These are phyloP conservation scores for Lota lota DNA, from an alignment of 2,113 vertebrate genomes.

Conservation along the genomic window DNA sequence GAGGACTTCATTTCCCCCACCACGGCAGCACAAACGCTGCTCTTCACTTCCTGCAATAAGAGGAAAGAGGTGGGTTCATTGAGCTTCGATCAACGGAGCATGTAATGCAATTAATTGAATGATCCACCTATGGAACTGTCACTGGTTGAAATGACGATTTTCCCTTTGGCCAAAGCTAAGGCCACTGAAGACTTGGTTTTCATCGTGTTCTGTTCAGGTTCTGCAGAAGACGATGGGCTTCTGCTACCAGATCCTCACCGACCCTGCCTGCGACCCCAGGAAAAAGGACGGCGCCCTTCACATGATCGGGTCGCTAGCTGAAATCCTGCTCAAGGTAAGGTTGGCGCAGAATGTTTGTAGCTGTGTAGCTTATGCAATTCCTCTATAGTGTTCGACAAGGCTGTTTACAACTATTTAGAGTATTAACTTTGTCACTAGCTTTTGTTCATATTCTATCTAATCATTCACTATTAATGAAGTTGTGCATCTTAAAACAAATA, in stretches of 20 bases:
- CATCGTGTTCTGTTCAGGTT: slow-evolving; percentile 71
- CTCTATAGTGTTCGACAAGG: no score
- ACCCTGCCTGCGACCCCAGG: slow-evolving; percentile 88
- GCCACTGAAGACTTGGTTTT: not conserved
- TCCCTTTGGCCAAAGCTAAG: not conserved
- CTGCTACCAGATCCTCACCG: slow-evolving; percentile 97
- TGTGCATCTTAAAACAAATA: no score
- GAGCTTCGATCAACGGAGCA: not conserved
- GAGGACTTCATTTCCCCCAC: slow-evolving; percentile 99
- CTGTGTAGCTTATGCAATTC: no score
- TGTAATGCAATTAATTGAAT: no score
- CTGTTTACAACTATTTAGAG: no score
- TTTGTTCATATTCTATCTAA: no score
- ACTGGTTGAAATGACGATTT: not conserved
- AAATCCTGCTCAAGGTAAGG: slow-evolving; percentile 93
- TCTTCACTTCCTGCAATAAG: slow-evolving; percentile 98
- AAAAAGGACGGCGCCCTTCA: slow-evolving; percentile 98
- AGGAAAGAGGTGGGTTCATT: slow-evolving; percentile 88
- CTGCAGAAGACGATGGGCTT: slow-evolving; percentile 98
- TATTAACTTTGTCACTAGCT: no score
- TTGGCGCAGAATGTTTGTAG: no score
- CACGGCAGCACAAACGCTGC: slow-evolving; percentile 93
- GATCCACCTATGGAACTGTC: not conserved
- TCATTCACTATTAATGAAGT: no score
- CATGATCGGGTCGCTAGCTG: slow-evolving; percentile 98